phyloP scores from a whole-genome alignment of 2,797 vertebrate species.

The Pseudochirops cupreus region DNA sequence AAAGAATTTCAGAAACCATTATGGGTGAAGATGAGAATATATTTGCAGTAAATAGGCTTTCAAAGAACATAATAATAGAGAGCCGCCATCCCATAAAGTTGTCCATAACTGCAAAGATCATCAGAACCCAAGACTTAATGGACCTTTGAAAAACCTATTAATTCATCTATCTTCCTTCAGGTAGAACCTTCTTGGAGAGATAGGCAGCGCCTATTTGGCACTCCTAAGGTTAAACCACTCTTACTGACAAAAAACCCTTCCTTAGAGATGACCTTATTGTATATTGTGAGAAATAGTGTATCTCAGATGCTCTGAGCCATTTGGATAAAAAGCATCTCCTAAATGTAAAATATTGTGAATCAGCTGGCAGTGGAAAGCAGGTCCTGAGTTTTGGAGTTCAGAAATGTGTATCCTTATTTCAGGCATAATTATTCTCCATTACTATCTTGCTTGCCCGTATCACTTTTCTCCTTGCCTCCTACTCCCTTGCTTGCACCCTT shows the following conservation, averaged over 20 bases:
- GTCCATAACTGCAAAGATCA: slow-evolving; percentile 8
- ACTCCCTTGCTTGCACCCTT: not conserved
- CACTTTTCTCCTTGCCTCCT: not conserved
- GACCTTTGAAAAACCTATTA: slow-evolving; percentile 5
- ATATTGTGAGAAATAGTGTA: not conserved
- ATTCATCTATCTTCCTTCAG: not conserved
- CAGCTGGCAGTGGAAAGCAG: slow-evolving; percentile 38
- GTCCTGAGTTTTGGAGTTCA: slow-evolving; percentile 46
- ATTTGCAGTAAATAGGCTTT: not conserved
- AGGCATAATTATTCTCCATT: slow-evolving; percentile 25
- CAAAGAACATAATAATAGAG: slow-evolving; percentile 20
- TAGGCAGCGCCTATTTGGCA: slow-evolving; percentile 25
- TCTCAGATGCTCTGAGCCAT: slow-evolving; percentile 33
- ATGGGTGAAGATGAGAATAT: slow-evolving; percentile 35
- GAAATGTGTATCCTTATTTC: slow-evolving; percentile 16
- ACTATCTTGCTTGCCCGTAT: slow-evolving; percentile 19
- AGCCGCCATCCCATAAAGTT: not conserved
- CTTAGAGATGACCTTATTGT: slow-evolving; percentile 38
- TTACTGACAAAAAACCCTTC: slow-evolving; percentile 36
- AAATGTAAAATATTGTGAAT: slow-evolving; percentile 32
- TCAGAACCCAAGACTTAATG: slow-evolving; percentile 24
- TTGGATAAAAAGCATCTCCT: slow-evolving; percentile 40
- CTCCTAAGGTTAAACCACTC: slow-evolving; percentile 28
- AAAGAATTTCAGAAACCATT: not conserved
- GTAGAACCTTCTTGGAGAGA: not conserved